These are phyloP conservation scores for Drosophila equinoxialis DNA, from an alignment of 1,140 invertebrate species.

Conservation along the genomic window DNA sequence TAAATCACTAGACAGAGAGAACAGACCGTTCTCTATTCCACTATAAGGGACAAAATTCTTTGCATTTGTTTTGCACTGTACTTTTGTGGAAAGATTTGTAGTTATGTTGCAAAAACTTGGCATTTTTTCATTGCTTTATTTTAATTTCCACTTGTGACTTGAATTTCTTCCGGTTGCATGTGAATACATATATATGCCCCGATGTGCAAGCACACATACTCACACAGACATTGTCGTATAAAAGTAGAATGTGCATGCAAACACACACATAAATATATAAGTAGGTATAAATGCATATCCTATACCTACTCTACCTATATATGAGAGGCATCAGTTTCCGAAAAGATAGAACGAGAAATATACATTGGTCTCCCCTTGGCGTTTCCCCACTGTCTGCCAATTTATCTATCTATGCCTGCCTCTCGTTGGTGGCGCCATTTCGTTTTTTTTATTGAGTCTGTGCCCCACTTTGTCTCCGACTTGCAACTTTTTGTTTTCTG, in stretches of 20 bases:
- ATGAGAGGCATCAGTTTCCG: slow-evolving; percentile 38
- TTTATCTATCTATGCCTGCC: slow-evolving; percentile 3
- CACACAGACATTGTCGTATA: slow-evolving; percentile 15
- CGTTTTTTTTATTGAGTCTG: slow-evolving; percentile 50
- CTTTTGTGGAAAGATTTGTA: neutral
- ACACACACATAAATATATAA: slow-evolving; percentile 17
- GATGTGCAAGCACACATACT: slow-evolving; percentile 21
- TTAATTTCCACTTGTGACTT: slow-evolving; percentile 56
- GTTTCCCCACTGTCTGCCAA: neutral
- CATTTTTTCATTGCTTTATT: slow-evolving; percentile 40
- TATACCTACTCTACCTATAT: slow-evolving; percentile 13
- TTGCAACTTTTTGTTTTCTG: slow-evolving; percentile 66
- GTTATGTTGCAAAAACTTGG: slow-evolving; percentile 13
- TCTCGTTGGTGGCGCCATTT: slow-evolving; percentile 22
- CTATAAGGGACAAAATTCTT: neutral
- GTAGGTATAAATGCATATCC: slow-evolving; percentile 24
- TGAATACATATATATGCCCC: neutral
- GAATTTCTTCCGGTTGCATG: slow-evolving; percentile 31
- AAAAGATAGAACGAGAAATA: slow-evolving; percentile 25
- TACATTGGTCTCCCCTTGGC: slow-evolving; percentile 38
- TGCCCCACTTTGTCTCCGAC: slow-evolving; percentile 69
- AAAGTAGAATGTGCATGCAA: slow-evolving; percentile 5
- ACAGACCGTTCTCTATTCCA: too few species aligned
- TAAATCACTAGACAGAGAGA: too few species aligned
- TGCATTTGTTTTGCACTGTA: neutral